Evolutionary conservation across 2,113 vertebrate genomes (phyloP), one percentile per base, ranked within the genome.

Genomic region (Siphamia tubifer): DNA sequence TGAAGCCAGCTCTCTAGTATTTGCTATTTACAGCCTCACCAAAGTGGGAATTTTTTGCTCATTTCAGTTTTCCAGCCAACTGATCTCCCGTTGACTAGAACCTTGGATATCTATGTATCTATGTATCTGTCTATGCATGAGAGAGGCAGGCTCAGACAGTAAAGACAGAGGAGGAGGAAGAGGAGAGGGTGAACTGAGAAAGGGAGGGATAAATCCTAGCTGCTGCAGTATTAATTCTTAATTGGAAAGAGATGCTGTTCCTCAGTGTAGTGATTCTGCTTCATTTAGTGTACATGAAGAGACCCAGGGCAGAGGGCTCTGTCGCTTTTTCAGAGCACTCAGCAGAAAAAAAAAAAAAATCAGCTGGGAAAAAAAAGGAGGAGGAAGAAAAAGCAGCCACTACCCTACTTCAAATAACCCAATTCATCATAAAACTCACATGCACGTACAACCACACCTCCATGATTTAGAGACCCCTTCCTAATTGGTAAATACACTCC

Each of bases 141-240:
- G 34, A 55, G 54, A 19, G 51, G 80, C 53, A 72, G 52, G n/a
- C n/a, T n/a, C n/a, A n/a, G n/a, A n/a, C n/a, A 76, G 40, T 86
- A 35, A 81, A 70, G 83, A 77, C 35, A 42, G 45, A 68, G 53
- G 24, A 47, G 48, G 72, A 5, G 25, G 66, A 54, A 57, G 35
- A 6, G 54, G 49, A 60, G 28, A 45, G 61, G 68, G 53, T 19
- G 27, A 61, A 49, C 58, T 15, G 28, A 80, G 55, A 81, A 40
- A 84, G 68, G 73, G 69, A 77, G 68, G 68, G 60, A 82, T 83
- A 73, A 80, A 90, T 88, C 45, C 48, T 48, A 49, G 42, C 6
- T 92, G 79, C 75, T 62, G 86, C 88, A 76, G 72, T 81, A 90
- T 90, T 77, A 77, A 87, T 84, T 86, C 78, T 84, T 85, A 83